A percentile compares a stretch with the other conserved stretches of the same genome.
These are phyloP conservation scores for Sylvia atricapilla DNA, from an alignment of 2,113 vertebrate species.

Conservation along the genomic window DNA sequence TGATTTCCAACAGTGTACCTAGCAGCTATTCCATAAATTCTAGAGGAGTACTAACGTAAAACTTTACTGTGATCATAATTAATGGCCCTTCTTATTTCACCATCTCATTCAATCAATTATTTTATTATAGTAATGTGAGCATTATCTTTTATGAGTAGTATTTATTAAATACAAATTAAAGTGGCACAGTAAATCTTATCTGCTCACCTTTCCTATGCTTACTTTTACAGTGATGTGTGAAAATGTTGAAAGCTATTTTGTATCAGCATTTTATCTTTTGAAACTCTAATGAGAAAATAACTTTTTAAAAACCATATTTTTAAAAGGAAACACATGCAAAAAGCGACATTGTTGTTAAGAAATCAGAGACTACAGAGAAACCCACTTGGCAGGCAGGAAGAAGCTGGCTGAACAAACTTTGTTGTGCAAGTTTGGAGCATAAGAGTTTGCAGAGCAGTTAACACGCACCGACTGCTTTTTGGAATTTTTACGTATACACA, in stretches of 20 bases:
- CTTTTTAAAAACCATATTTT: background rate
- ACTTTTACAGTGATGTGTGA: background rate
- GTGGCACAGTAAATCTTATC: background rate
- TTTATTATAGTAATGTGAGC: conserved; percentile 11
- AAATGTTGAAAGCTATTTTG: background rate
- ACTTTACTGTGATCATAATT: background rate
- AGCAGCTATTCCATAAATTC: conserved; percentile 14
- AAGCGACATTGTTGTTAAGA: background rate
- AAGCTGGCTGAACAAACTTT: background rate
- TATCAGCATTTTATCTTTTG: background rate
- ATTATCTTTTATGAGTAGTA: conserved; percentile 16
- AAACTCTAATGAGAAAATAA: conserved; percentile 13
- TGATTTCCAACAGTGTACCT: background rate
- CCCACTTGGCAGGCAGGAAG: background rate
- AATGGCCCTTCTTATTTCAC: conserved; percentile 10
- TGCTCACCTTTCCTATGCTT: background rate
- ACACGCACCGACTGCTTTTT: background rate
- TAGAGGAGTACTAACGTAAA: background rate
- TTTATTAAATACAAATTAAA: conserved; percentile 51
- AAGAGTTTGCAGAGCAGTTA: background rate
- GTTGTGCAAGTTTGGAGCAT: background rate
- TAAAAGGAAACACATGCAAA: background rate
- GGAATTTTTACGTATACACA: background rate
- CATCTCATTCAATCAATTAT: conserved; percentile 22
- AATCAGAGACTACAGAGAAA: background rate